A percentile compares a stretch with the other conserved stretches of the same genome.
Conservation (phyloP, 2,888 invertebrate genomes). For the Ophion ellenae region DNA sequence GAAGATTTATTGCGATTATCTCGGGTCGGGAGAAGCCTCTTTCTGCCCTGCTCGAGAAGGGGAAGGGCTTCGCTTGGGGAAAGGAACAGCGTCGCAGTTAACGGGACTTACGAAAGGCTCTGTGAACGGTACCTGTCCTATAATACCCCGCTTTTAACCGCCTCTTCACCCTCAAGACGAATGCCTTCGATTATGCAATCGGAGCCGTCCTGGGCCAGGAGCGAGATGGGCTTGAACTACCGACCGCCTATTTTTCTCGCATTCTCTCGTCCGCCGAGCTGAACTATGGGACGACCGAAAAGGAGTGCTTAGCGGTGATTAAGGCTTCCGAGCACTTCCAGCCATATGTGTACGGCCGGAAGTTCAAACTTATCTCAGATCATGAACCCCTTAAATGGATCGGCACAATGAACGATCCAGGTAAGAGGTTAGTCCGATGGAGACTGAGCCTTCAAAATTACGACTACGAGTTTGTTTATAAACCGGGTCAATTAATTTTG, state of each 20-base stretch:
- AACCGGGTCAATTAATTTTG: too few relatives aligned
- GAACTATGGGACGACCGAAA: constrained; percentile 53
- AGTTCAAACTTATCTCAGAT: constrained; percentile 42
- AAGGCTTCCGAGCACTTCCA: constrained; percentile 51
- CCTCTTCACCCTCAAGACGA: constrained; percentile 75
- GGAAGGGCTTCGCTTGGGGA: too few relatives aligned
- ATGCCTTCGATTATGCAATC: constrained; percentile 76
- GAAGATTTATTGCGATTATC: too few relatives aligned
- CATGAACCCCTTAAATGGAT: constrained; percentile 42
- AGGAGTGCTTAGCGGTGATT: constrained; percentile 54
- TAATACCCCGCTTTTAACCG: constrained; percentile 75
- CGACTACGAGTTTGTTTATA: too few relatives aligned
- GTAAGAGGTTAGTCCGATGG: too few relatives aligned
- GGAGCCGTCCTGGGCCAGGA: constrained; percentile 59
- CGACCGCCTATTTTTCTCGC: constrained; percentile 58
- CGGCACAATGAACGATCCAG: too few relatives aligned
- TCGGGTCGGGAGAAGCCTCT: too few relatives aligned
- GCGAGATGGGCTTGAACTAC: constrained; percentile 22
- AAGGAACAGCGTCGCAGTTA: constrained; percentile 20
- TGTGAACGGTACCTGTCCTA: constrained; percentile 35
- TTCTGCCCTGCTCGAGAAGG: too few relatives aligned
- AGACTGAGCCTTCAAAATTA: not conserved
- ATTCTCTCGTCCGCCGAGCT: constrained; percentile 44
- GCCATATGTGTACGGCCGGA: constrained; percentile 48
- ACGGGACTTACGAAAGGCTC: constrained; percentile 11